Conservation (phyloP, 64 coral and sea anemone species). For the Cladopsammia gracilis region DNA sequence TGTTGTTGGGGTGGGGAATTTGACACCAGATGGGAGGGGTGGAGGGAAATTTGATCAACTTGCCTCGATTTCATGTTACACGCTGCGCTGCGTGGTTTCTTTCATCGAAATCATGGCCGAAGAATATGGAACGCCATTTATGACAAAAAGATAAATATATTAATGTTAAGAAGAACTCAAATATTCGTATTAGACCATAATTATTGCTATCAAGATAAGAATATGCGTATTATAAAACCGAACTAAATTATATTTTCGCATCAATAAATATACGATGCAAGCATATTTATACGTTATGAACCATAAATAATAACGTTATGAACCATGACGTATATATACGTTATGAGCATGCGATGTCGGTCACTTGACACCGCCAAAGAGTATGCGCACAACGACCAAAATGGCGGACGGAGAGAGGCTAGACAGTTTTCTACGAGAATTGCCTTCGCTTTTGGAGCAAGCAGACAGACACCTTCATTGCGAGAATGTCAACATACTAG, state of each 20-base stretch:
- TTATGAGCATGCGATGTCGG: constrained; percentile 5
- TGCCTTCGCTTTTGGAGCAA: constrained; percentile 21
- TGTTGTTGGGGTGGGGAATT: no score
- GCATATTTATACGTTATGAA: not conserved
- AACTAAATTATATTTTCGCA: no score
- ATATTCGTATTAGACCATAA: constrained; percentile 25
- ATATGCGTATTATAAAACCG: no score
- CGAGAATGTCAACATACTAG: no score
- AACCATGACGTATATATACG: not conserved
- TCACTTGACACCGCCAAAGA: not conserved
- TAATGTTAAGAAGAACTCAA: not conserved
- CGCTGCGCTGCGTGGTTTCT: no score
- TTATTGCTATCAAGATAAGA: not conserved
- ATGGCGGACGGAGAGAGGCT: constrained; percentile 2
- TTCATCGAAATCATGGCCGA: no score
- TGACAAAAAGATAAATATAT: constrained; percentile 22
- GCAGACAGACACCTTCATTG: constrained; percentile 50
- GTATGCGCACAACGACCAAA: not conserved
- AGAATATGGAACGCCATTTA: constrained; percentile 27
- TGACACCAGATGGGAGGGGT: no score
- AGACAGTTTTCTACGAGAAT: constrained; percentile 44
- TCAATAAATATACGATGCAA: constrained; percentile 10
- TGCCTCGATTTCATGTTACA: no score
- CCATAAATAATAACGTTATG: constrained; percentile 4
- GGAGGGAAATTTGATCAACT: no score